These are phyloP conservation scores for Botia kubotai DNA, from an alignment of 2,797 vertebrate genomes.

Conservation along the genomic window DNA sequence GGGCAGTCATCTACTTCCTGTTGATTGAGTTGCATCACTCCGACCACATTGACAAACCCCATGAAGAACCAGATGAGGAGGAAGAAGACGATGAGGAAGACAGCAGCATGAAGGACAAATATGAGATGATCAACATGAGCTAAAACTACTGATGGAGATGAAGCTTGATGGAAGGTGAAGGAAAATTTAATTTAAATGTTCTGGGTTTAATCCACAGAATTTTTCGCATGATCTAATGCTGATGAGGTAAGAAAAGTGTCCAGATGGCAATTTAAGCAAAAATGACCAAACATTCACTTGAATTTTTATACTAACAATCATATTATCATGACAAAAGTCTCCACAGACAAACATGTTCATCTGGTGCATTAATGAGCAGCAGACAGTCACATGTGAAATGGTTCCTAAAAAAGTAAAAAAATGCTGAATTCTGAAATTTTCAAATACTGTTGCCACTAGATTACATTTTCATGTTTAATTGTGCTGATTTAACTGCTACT, in stretches of 20 bases:
- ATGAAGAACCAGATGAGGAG: slow-evolving; percentile 70
- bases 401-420: no score
- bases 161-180: neutral
- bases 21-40: slow-evolving; percentile 90
- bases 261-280: neutral
- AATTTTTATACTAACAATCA: no score
- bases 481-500: no score
- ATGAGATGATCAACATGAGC: slow-evolving; percentile 86
- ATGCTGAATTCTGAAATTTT: no score
- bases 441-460: no score
- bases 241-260: slow-evolving; percentile 39
- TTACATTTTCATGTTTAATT: no score
- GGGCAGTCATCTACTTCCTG: slow-evolving; percentile 84
- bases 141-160: slow-evolving; percentile 55
- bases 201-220: neutral
- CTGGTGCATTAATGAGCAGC: no score
- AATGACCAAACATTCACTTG: neutral
- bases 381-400: no score
- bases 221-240: slow-evolving; percentile 62
- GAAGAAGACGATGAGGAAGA: slow-evolving; percentile 75
- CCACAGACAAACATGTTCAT: no score
- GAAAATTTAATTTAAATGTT: neutral
- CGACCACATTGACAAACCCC: slow-evolving; percentile 60
- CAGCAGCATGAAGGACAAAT: slow-evolving; percentile 83
- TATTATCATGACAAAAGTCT: no score